phyloP scores from a whole-genome alignment of 2,888 invertebrate species.

The Himalopsyche anomala region DNA sequence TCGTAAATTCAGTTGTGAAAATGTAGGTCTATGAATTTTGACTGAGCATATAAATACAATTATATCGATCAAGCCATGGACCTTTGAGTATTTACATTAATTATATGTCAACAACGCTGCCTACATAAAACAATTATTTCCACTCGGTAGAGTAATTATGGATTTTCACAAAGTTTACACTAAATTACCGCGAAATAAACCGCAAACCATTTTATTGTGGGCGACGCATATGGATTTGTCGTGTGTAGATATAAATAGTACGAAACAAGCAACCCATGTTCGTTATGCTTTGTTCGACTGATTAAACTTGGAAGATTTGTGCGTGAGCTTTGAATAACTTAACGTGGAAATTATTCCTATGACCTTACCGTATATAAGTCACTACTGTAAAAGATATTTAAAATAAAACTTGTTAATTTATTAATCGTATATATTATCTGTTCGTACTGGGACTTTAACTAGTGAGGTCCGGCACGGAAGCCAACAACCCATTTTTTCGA shows the following conservation, averaged over 20 bases:
- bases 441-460: no score
- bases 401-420: no score
- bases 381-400: neutral
- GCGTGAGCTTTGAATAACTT: constrained; percentile 26
- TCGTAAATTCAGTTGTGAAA: no score
- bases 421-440: no score
- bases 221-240: constrained; percentile 11
- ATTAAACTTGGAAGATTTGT: constrained; percentile 33
- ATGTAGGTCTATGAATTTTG: no score
- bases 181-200: constrained; percentile 29
- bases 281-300: constrained; percentile 15
- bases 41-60: no score
- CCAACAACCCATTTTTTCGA: no score
- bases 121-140: constrained; percentile 36
- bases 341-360: constrained; percentile 27
- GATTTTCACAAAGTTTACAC: constrained; percentile 43
- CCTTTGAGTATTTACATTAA: neutral
- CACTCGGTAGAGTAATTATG: constrained; percentile 20
- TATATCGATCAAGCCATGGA: neutral
- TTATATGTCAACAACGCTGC: constrained; percentile 27
- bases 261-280: constrained; percentile 13
- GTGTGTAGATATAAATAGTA: constrained; percentile 24
- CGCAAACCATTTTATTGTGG: constrained; percentile 40
- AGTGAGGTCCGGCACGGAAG: no score
- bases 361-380: neutral